Conservation (phyloP, 1,140 invertebrate species). For the Stegodyphus dumicola region DNA sequence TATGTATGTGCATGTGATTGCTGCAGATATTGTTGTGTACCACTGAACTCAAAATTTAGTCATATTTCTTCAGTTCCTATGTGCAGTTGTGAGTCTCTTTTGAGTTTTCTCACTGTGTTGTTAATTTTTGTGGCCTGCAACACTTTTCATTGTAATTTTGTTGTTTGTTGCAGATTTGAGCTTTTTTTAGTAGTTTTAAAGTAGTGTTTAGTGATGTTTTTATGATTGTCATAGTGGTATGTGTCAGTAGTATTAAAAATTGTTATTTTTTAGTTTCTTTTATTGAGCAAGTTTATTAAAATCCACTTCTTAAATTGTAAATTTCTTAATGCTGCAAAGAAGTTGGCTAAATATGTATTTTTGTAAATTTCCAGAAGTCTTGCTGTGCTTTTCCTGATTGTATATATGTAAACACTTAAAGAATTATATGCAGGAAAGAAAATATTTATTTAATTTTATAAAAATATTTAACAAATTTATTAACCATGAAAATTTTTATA, state of each 20-base stretch:
- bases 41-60: conserved; percentile 23
- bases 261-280: conserved; percentile 51
- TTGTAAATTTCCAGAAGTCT: no score
- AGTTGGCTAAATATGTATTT: no score
- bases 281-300: conserved; percentile 56
- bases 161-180: conserved; percentile 54
- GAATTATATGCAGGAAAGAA: no score
- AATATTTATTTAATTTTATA: no score
- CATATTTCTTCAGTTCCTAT: conserved; percentile 56
- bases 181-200: conserved; percentile 50
- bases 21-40: neutral
- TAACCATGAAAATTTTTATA: no score
- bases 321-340: no score
- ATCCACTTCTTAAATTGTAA: neutral
- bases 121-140: conserved; percentile 38
- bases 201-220: conserved; percentile 39
- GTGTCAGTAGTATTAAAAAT: neutral
- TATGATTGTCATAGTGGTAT: conserved; percentile 14
- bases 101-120: conserved; percentile 55
- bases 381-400: no score
- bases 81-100: conserved; percentile 39
- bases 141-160: conserved; percentile 17
- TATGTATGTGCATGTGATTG: no score
- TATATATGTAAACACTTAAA: no score
- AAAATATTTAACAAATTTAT: no score